Percentiles rank a stretch among this genome's conserved stretches.
Conservation (phyloP, 2,888 invertebrate genomes). For the Margaritifera margaritifera region DNA sequence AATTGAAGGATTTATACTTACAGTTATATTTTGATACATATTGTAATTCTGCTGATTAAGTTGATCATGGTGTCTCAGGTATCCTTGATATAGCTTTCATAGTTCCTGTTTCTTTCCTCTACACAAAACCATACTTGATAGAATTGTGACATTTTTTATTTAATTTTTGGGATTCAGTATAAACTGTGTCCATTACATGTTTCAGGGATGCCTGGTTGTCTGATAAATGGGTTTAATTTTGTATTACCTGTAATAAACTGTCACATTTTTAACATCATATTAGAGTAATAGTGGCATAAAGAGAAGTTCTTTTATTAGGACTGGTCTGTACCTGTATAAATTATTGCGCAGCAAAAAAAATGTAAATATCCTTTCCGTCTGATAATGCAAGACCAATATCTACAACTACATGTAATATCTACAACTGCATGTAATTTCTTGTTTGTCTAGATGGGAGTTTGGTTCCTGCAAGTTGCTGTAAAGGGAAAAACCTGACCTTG, state of each 20-base stretch:
- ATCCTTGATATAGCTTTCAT: not conserved
- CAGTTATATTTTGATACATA: no score
- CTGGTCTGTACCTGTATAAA: not conserved
- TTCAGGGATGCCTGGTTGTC: not conserved
- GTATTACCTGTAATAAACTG: not conserved
- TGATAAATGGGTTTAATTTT: not conserved
- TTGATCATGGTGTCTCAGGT: no score
- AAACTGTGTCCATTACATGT: not conserved
- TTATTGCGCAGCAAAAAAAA: not conserved
- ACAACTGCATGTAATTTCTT: not conserved
- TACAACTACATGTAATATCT: not conserved
- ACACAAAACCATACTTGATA: not conserved
- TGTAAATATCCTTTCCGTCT: not conserved
- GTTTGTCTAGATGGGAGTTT: slow-evolving; percentile 44
- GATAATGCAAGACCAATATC: not conserved
- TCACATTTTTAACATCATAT: no score
- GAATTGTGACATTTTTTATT: not conserved
- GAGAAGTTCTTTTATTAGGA: not conserved
- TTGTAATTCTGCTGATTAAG: no score
- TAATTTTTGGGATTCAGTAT: not conserved
- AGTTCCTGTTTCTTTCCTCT: no score
- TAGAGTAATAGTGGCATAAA: no score
- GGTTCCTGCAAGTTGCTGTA: slow-evolving; percentile 61
- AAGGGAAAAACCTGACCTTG: slow-evolving; percentile 21
- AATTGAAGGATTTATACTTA: no score